phyloP scores from a whole-genome alignment of 2,797 vertebrate species.

The Pseudochromis fuscus region DNA sequence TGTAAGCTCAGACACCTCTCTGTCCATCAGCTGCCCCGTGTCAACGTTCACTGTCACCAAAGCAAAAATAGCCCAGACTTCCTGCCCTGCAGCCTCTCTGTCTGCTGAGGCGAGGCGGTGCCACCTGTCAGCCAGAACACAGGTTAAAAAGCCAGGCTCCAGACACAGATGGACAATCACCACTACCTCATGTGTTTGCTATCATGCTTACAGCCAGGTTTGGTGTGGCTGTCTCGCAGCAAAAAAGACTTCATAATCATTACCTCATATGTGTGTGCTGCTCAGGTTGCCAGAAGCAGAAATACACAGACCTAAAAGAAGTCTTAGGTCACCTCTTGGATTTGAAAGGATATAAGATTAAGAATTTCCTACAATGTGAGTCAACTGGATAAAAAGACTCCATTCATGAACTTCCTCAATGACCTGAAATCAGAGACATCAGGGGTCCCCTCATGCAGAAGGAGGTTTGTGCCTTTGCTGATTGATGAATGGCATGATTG shows the following conservation, averaged over 20 bases:
- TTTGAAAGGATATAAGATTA: conserved; percentile 39
- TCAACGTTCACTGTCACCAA: conserved; percentile 56
- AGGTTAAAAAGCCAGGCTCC: conserved; percentile 64
- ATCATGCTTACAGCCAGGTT: conserved; percentile 61
- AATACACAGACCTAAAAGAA: conserved; percentile 50
- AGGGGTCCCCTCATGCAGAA: no score
- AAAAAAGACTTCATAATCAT: conserved; percentile 48
- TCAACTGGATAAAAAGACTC: conserved; percentile 31
- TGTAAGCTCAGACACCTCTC: conserved; percentile 55
- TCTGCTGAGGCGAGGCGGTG: conserved; percentile 56
- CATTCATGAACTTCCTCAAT: conserved; percentile 33
- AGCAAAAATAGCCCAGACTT: conserved; percentile 71
- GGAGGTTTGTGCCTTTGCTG: not conserved
- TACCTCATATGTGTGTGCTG: conserved; percentile 64
- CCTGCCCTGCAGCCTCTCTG: conserved; percentile 47
- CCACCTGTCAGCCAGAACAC: conserved; percentile 72
- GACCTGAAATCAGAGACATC: conserved; percentile 12
- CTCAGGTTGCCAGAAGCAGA: conserved; percentile 30
- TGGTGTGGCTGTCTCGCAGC: conserved; percentile 53
- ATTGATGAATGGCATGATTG: conserved; percentile 12
- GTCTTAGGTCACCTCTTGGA: conserved; percentile 56
- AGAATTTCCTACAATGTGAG: conserved; percentile 40
- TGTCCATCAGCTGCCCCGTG: conserved; percentile 70
- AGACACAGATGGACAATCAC: conserved; percentile 65
- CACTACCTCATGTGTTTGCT: conserved; percentile 69